phyloP scores from a whole-genome alignment of 2,888 invertebrate genomes.

The Podotricha telesiphe region DNA sequence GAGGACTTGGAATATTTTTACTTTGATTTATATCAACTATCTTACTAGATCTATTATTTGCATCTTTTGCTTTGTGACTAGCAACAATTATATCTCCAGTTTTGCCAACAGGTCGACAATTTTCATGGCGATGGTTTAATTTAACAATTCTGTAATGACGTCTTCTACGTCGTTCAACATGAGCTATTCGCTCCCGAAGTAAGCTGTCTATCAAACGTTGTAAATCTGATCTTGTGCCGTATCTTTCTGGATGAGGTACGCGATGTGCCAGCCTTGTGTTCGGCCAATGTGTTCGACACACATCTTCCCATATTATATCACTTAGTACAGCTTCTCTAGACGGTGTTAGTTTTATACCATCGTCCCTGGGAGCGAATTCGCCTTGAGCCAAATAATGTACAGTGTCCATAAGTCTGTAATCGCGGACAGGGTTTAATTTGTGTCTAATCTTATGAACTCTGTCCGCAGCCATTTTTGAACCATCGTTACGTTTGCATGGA shows the following conservation, averaged over 20 bases:
- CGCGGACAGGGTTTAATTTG: constrained; percentile 75
- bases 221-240: constrained; percentile 66
- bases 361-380: constrained; percentile 78
- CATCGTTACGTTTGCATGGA: constrained; percentile 70
- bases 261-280: constrained; percentile 70
- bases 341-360: constrained; percentile 76
- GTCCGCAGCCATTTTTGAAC: constrained; percentile 71
- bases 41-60: constrained; percentile 60
- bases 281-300: constrained; percentile 79
- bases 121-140: constrained; percentile 74
- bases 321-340: constrained; percentile 78
- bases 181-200: constrained; percentile 72
- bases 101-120: constrained; percentile 70
- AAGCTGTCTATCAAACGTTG: constrained; percentile 74
- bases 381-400: constrained; percentile 80
- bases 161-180: constrained; percentile 71
- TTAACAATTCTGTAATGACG: constrained; percentile 79
- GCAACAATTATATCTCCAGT: constrained; percentile 79
- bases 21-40: constrained; percentile 52
- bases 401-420: constrained; percentile 78
- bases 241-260: constrained; percentile 62
- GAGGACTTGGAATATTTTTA: constrained; percentile 52
- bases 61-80: constrained; percentile 69
- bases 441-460: constrained; percentile 75
- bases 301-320: constrained; percentile 80